Base-by-base conservation (phyloP, 2,113 vertebrate genomes). In the Callaeas wilsoni region DNA sequence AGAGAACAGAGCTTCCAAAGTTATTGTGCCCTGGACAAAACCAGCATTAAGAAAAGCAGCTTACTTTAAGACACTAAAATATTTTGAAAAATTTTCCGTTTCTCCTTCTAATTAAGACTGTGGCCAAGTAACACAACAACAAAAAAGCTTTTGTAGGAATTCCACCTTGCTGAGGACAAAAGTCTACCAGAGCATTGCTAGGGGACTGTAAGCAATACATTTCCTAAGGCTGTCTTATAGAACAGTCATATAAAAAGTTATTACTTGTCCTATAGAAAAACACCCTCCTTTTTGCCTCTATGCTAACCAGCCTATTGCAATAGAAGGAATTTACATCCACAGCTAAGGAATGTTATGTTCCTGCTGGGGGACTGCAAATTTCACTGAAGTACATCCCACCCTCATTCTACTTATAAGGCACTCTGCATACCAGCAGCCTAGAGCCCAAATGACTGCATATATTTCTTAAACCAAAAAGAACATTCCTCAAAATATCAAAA, bases 61-160 rank as follows among this genome's bases (percentile, higher is more conserved):
- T 96, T 94, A 96, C 81, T 92, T 93, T 92, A 94, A 96, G 74
- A 70, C 63, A 83, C 39, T 86, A 37, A 96, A 91, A 71, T 96
- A 93, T 69, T 95, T 65, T 49, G 57, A 93, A 87, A 69, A 71
- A 62, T 62, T 88, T 88, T 90, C 88, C 63, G 80, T 22, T 29
- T 87, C 69, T 78, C 86, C 50, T 84, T 35, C 85, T 87, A 82
- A 93, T 95, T 95, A 95, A 82, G 69, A 82, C 47, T 33, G 44
- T 32, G 42, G 80, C 37, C 78, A 94, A 96, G 53, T 71, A 91
- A 82, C 77, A 84, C 10, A 87, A 35, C 19, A 94, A 92, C 87
- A 94, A 79, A 76, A 73, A 46, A 79, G 57, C 65, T 84, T 87
- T 93, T 92, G 77, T 91, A 82, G 82, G 56, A 91, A 92, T 73